A percentile compares a stretch with the other conserved stretches of the same genome.
These are phyloP conservation scores for Gerris buenoi DNA, from an alignment of 1,140 invertebrate species.

Conservation along the genomic window DNA sequence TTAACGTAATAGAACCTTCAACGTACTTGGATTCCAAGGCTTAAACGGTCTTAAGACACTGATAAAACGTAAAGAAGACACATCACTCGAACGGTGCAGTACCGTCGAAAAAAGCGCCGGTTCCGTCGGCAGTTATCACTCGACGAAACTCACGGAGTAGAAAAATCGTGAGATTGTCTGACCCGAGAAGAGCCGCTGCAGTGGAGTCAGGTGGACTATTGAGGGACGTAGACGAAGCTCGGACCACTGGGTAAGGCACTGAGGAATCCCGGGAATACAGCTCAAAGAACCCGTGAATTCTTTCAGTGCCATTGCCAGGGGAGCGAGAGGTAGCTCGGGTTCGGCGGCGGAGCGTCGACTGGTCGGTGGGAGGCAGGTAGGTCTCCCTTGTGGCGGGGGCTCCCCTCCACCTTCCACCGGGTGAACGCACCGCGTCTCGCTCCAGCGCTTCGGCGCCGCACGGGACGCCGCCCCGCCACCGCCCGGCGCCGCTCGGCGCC, in stretches of 20 bases:
- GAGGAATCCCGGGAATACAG: slow-evolving; percentile 11
- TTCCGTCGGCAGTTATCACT: too few relatives aligned
- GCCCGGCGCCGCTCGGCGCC: background rate
- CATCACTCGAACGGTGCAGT: too few relatives aligned
- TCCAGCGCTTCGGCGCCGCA: background rate
- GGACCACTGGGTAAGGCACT: slow-evolving; percentile 15
- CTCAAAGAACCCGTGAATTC: slow-evolving; percentile 16
- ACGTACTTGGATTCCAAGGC: too few relatives aligned
- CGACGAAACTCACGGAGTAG: too few relatives aligned
- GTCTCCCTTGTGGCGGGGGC: background rate
- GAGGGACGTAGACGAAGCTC: background rate
- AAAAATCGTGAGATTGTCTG: too few relatives aligned
- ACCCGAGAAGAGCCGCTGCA: too few relatives aligned
- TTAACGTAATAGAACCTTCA: too few relatives aligned
- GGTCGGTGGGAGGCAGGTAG: background rate
- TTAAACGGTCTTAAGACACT: too few relatives aligned
- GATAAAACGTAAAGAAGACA: too few relatives aligned
- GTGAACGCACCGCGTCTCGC: background rate
- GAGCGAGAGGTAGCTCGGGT: background rate
- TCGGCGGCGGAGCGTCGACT: background rate
- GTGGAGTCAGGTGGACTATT: too few relatives aligned
- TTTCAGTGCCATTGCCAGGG: slow-evolving; percentile 18
- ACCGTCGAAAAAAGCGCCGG: too few relatives aligned
- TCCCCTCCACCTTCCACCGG: background rate
- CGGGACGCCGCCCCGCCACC: background rate